phyloP scores from a whole-genome alignment of 2,113 vertebrate genomes.

The Xiphias gladius region DNA sequence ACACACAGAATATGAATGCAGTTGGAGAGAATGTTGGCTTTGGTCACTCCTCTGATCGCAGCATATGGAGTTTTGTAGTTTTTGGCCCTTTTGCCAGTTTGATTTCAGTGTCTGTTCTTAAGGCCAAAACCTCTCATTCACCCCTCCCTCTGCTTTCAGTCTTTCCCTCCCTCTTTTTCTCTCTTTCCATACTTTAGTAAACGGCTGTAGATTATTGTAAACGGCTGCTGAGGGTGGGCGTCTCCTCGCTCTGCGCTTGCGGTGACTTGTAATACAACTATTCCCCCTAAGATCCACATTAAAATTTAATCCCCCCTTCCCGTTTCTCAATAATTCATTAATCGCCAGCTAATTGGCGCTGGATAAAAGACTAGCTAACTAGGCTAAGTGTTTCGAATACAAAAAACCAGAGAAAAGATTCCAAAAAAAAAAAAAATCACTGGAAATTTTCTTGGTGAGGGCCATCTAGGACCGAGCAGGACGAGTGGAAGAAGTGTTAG shows the following conservation, averaged over 20 bases:
- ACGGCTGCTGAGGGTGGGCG: slow-evolving; percentile 70
- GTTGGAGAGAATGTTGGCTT: slow-evolving; percentile 26
- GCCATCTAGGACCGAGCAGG: slow-evolving; percentile 4
- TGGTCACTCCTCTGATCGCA: slow-evolving; percentile 45
- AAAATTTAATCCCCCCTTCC: slow-evolving; percentile 80
- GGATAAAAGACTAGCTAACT: slow-evolving; percentile 83
- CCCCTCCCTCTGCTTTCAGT: neutral
- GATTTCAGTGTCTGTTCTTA: slow-evolving; percentile 53
- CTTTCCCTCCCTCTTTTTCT: neutral
- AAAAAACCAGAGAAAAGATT: slow-evolving; percentile 43
- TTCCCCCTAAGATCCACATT: slow-evolving; percentile 82
- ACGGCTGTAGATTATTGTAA: slow-evolving; percentile 78
- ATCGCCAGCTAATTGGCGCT: slow-evolving; percentile 84
- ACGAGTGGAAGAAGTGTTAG: slow-evolving; percentile 48
- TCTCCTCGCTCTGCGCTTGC: slow-evolving; percentile 62
- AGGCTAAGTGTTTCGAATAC: slow-evolving; percentile 77
- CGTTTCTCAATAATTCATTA: slow-evolving; percentile 87
- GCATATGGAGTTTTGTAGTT: slow-evolving; percentile 64
- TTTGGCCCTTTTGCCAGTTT: slow-evolving; percentile 50
- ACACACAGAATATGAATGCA: neutral
- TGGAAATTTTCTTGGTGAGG: slow-evolving; percentile 53
- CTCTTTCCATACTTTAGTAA: slow-evolving; percentile 45
- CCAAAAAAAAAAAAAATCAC: slow-evolving; percentile 40
- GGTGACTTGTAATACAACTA: slow-evolving; percentile 84
- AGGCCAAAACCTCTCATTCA: slow-evolving; percentile 33